These are phyloP conservation scores for Ceyx margarethae DNA, from an alignment of 2,113 vertebrate genomes.

Conservation along the genomic window DNA sequence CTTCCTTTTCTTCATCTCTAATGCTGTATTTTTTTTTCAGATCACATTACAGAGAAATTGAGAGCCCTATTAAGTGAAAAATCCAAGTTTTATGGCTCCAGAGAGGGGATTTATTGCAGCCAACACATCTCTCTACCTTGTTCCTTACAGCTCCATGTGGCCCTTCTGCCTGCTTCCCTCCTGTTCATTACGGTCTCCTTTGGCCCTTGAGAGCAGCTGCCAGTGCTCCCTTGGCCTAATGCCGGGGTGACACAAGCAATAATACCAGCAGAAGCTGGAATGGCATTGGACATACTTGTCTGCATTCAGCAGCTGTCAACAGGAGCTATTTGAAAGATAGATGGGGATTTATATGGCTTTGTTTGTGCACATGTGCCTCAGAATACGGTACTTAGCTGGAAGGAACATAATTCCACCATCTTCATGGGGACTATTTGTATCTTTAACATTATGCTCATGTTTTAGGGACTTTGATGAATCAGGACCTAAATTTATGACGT, in stretches of 20 bases:
- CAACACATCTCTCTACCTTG: not conserved
- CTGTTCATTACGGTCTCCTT: conserved; percentile 49
- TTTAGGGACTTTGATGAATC: not conserved
- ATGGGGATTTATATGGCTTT: conserved; percentile 16
- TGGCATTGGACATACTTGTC: conserved; percentile 17
- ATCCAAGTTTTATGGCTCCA: conserved; percentile 52
- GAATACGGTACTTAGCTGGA: not conserved
- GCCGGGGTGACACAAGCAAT: conserved; percentile 27
- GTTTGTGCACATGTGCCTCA: conserved; percentile 24
- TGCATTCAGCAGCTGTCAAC: conserved; percentile 44
- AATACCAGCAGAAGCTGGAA: conserved; percentile 7
- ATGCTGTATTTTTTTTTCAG: not conserved
- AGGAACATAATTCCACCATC: conserved; percentile 3
- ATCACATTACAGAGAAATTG: conserved; percentile 35
- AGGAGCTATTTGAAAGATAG: conserved; percentile 29
- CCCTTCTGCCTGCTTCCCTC: conserved; percentile 34
- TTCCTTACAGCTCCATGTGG: conserved; percentile 45
- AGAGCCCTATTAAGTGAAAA: conserved; percentile 56
- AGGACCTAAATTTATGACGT: not conserved
- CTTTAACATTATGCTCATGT: not conserved
- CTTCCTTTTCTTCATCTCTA: not conserved
- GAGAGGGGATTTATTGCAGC: conserved; percentile 16
- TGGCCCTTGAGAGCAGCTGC: conserved; percentile 48
- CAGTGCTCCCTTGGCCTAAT: conserved; percentile 52
- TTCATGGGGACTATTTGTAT: conserved; percentile 18